Evolutionary conservation across 2,888 invertebrate genomes (phyloP).

Genomic region (Spodoptera exigua): DNA sequence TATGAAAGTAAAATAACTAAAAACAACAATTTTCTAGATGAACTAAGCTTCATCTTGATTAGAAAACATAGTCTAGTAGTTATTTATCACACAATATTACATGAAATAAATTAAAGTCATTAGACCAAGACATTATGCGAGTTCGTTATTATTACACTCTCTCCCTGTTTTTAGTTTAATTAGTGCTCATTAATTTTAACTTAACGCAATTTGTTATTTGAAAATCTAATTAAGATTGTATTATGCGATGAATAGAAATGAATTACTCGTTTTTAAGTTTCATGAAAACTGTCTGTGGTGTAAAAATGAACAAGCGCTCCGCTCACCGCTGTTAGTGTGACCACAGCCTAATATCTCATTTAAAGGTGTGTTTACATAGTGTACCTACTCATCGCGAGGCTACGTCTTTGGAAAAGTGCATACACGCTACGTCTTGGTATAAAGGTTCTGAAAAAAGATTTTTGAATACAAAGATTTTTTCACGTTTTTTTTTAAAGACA

Average conservation of each 20-base stretch:
- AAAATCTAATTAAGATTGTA: constrained; percentile 57
- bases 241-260: constrained; percentile 43
- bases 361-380: constrained; percentile 81
- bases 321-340: constrained; percentile 46
- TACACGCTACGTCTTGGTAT: constrained; percentile 71
- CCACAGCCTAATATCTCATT: constrained; percentile 72
- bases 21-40: constrained; percentile 15
- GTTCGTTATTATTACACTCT: constrained; percentile 55
- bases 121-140: constrained; percentile 48
- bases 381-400: constrained; percentile 71
- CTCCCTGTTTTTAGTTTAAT: constrained; percentile 58
- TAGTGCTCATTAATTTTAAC: constrained; percentile 58
- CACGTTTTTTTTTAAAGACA: constrained; percentile 54
- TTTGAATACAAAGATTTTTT: constrained; percentile 56
- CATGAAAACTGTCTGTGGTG: constrained; percentile 11
- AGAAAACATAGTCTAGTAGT: constrained; percentile 38
- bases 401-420: constrained; percentile 76
- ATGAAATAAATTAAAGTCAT: constrained; percentile 52
- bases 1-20: constrained; percentile 10
- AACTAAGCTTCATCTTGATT: constrained; percentile 42
- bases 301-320: constrained; percentile 1
- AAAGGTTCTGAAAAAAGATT: constrained; percentile 67
- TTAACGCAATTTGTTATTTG: constrained; percentile 57
- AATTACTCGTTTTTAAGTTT: constrained; percentile 32
- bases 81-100: constrained; percentile 53